Conservation (phyloP, 2,797 vertebrate genomes). For the Brotula barbata region DNA sequence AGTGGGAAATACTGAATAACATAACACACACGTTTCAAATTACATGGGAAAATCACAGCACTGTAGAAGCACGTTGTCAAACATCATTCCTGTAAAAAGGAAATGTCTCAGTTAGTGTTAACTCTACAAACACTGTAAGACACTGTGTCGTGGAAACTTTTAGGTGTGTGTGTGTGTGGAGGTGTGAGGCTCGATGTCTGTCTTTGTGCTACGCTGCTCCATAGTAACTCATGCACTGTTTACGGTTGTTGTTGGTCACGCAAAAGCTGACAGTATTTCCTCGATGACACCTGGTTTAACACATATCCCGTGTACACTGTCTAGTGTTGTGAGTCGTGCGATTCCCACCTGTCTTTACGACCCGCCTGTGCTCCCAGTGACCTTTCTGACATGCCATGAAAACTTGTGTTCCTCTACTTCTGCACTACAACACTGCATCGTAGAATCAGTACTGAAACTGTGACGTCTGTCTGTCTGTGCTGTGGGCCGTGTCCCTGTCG, state of each 20-base stretch:
- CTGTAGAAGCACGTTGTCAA: conserved; percentile 44
- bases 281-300: neutral
- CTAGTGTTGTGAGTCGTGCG: conserved; percentile 19
- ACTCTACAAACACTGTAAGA: conserved; percentile 34
- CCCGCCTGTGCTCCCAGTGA: conserved; percentile 41
- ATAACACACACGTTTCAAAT: conserved; percentile 21
- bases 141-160: conserved; percentile 58
- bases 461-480: conserved; percentile 50
- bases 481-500: conserved; percentile 34
- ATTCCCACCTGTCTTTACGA: conserved; percentile 31
- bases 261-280: conserved; percentile 16
- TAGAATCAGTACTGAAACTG: conserved; percentile 54
- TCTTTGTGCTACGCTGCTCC: conserved; percentile 47
- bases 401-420: conserved; percentile 36
- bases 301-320: conserved; percentile 16
- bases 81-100: conserved; percentile 63
- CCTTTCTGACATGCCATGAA: conserved; percentile 50
- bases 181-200: conserved; percentile 34
- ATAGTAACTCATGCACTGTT: conserved; percentile 38
- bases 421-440: conserved; percentile 44
- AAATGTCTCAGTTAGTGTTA: conserved; percentile 49
- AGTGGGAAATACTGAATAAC: conserved; percentile 12
- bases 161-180: conserved; percentile 51
- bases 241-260: conserved; percentile 23
- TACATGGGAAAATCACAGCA: conserved; percentile 30